Conservation (phyloP, 2,113 vertebrate species). For the Mus spicilegus region DNA sequence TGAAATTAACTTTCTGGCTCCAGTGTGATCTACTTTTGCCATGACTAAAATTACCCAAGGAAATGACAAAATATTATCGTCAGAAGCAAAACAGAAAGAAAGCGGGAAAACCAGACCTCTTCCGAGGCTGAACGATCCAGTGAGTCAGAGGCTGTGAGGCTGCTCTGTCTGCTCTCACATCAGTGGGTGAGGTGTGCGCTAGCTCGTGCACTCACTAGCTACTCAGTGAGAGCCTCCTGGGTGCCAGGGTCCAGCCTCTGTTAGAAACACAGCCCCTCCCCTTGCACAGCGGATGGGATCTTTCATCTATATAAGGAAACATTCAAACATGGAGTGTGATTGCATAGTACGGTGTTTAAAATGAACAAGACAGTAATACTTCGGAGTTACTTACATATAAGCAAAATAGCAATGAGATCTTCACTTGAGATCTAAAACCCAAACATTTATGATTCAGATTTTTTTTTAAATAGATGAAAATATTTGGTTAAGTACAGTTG, state of each 20-base stretch:
- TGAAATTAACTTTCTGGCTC: slow-evolving; percentile 14
- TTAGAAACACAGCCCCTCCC: neutral
- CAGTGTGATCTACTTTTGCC: neutral
- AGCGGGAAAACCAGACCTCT: neutral
- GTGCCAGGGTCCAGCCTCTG: neutral
- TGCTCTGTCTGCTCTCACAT: neutral
- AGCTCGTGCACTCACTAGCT: neutral
- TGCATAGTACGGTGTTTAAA: neutral
- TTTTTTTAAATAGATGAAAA: slow-evolving; percentile 9
- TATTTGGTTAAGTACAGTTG: neutral
- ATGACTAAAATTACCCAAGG: neutral
- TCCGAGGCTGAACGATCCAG: rapidly evolving
- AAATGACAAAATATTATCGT: slow-evolving; percentile 32
- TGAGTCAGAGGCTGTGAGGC: no score
- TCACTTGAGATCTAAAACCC: neutral
- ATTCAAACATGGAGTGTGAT: neutral
- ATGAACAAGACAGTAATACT: neutral
- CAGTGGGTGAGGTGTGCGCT: rapidly evolving
- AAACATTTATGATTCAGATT: slow-evolving; percentile 20
- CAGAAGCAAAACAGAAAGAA: slow-evolving; percentile 46
- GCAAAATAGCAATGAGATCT: neutral
- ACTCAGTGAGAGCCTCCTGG: neutral
- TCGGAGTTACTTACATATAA: neutral
- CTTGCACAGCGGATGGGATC: neutral
- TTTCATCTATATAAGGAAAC: neutral